A percentile compares a stretch with the other conserved stretches of the same genome.
These are phyloP conservation scores for Erynnis tages DNA, from an alignment of 2,888 invertebrate species.

Conservation along the genomic window DNA sequence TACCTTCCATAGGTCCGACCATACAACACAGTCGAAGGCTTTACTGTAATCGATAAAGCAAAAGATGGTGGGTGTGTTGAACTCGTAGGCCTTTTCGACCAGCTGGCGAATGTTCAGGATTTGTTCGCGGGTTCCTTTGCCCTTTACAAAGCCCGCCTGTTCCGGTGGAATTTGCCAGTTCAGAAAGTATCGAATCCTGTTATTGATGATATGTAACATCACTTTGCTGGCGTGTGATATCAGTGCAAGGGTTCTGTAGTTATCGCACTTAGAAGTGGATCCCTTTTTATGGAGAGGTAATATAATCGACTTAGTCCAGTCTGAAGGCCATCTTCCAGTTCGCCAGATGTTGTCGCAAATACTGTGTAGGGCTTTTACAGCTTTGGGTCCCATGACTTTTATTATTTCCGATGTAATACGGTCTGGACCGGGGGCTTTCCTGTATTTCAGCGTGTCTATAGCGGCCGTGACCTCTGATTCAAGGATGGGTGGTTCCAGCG, in stretches of 20 bases:
- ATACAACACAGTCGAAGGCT: no score
- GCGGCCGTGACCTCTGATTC: background rate
- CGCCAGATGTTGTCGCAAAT: constrained; percentile 23
- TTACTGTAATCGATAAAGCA: no score
- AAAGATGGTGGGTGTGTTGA: no score
- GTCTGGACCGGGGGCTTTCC: constrained; percentile 1
- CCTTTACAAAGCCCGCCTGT: no score
- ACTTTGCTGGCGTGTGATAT: constrained; percentile 26
- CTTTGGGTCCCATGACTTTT: background rate
- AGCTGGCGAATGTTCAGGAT: no score
- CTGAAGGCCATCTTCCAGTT: constrained; percentile 19
- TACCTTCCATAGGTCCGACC: no score
- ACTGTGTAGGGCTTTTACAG: background rate
- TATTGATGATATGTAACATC: background rate
- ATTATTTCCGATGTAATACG: background rate
- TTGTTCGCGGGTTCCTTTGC: no score
- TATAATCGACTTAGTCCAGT: constrained; percentile 24
- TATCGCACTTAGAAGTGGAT: constrained; percentile 8
- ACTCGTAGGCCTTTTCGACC: no score
- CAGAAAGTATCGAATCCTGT: background rate
- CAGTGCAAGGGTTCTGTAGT: constrained; percentile 9
- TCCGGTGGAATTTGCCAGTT: background rate
- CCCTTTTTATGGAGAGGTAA: constrained; percentile 27
- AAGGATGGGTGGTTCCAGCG: background rate
- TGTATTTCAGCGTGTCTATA: background rate